These are phyloP conservation scores for Mesembrinibis cayennensis DNA, from an alignment of 2,113 vertebrate species.

Conservation along the genomic window DNA sequence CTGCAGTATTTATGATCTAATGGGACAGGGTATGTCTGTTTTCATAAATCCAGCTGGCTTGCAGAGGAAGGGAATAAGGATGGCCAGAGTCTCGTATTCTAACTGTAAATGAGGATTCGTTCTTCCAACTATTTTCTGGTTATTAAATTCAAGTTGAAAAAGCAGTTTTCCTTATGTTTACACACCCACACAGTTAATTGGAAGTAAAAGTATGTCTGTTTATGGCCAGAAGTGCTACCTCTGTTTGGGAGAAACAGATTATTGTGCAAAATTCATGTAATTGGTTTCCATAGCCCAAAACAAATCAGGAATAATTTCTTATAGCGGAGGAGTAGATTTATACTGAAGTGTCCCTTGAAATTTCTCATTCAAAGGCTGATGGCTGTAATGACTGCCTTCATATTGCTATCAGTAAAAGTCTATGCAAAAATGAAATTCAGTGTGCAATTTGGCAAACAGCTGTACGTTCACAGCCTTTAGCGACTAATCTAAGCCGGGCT, in stretches of 20 bases:
- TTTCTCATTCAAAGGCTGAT: constrained; percentile 50
- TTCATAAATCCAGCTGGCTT: not conserved
- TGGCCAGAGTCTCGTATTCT: not conserved
- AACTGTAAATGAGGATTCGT: not conserved
- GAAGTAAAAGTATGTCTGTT: not conserved
- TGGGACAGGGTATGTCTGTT: not conserved
- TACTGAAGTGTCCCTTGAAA: constrained; percentile 55
- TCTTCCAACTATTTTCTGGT: not conserved
- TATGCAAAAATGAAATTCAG: constrained; percentile 20
- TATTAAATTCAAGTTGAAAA: constrained; percentile 17
- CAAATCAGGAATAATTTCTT: constrained; percentile 48
- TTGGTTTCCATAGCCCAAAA: constrained; percentile 33
- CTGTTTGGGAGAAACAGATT: constrained; percentile 6
- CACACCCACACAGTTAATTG: not conserved
- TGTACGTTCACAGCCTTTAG: not conserved
- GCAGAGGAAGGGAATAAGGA: not conserved
- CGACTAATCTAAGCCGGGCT: constrained; percentile 14
- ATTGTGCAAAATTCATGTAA: constrained; percentile 44
- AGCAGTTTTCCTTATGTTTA: not conserved
- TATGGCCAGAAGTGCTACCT: not conserved
- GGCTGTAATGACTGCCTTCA: constrained; percentile 42
- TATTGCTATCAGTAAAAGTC: constrained; percentile 27
- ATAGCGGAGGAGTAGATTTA: constrained; percentile 12
- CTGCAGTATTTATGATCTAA: not conserved
- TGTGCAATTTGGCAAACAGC: constrained; percentile 14